A percentile compares a stretch with the other conserved stretches of the same genome.
phyloP scores from a whole-genome alignment of 1,140 invertebrate species.

The Drosophila parabipectinata region DNA sequence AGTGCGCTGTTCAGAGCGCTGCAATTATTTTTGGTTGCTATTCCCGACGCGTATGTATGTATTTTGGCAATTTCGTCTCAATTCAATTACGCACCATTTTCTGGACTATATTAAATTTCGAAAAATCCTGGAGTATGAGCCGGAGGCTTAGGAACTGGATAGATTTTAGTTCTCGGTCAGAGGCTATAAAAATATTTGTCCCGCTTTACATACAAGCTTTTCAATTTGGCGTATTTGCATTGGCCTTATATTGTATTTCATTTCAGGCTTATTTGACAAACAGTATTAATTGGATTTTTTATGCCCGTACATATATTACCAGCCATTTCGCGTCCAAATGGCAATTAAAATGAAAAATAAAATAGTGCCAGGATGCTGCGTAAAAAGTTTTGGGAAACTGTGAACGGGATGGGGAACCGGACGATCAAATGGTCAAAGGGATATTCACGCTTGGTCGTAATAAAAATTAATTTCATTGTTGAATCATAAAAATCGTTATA shows the following conservation, averaged over 20 bases:
- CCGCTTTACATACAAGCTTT: slow-evolving; percentile 33
- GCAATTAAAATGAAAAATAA: slow-evolving; percentile 56
- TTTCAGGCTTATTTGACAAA: slow-evolving; percentile 60
- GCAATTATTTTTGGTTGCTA: slow-evolving; percentile 24
- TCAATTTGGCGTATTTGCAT: slow-evolving; percentile 44
- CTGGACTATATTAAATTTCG: slow-evolving; percentile 30
- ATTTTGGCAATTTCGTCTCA: slow-evolving; percentile 13
- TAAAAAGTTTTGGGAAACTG: slow-evolving; percentile 16
- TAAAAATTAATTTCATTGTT: slow-evolving; percentile 61
- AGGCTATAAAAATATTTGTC: background rate
- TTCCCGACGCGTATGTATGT: background rate
- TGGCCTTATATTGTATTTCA: slow-evolving; percentile 52
- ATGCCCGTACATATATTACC: slow-evolving; percentile 42
- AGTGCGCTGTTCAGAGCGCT: slow-evolving; percentile 2
- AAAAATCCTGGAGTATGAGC: background rate
- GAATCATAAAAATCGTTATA: slow-evolving; percentile 52
- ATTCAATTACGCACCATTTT: slow-evolving; percentile 19
- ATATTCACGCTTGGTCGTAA: slow-evolving; percentile 52
- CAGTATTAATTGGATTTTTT: slow-evolving; percentile 68
- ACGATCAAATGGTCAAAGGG: slow-evolving; percentile 48
- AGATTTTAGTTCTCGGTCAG: background rate
- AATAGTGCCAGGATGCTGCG: slow-evolving; percentile 14
- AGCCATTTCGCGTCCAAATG: slow-evolving; percentile 48
- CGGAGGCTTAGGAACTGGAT: background rate
- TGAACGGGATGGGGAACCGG: background rate